Conservation (phyloP, 2,797 vertebrate species). For the Aulostomus chinensis region DNA sequence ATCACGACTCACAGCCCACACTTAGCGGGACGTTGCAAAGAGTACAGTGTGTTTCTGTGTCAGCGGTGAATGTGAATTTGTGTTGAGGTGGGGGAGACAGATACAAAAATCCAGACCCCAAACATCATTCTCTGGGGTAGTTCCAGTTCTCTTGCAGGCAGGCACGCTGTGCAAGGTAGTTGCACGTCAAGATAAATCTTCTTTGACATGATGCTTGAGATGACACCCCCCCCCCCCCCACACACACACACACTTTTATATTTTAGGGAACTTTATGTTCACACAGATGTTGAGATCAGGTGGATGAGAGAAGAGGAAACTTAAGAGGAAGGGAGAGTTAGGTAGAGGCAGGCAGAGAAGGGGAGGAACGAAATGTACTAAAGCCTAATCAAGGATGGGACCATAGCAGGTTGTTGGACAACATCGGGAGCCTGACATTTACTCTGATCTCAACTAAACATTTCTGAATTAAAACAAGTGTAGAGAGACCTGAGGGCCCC, state of each 20-base stretch:
- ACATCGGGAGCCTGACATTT: neutral
- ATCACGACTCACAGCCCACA: slow-evolving; percentile 53
- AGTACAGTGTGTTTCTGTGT: slow-evolving; percentile 27
- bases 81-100: slow-evolving; percentile 16
- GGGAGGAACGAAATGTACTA: slow-evolving; percentile 11
- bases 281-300: slow-evolving; percentile 66
- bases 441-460: neutral
- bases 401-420: neutral
- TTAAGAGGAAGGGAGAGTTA: slow-evolving; percentile 42
- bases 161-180: slow-evolving; percentile 37
- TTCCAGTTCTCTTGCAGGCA: slow-evolving; percentile 28
- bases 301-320: slow-evolving; percentile 54
- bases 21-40: slow-evolving; percentile 24
- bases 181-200: too few species aligned
- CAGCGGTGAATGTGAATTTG: slow-evolving; percentile 18
- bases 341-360: slow-evolving; percentile 29
- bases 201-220: slow-evolving; percentile 45
- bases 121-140: slow-evolving; percentile 29
- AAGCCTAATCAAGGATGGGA: too few species aligned
- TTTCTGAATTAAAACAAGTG: too few species aligned
- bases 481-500: too few species aligned
- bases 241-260: too few species aligned
- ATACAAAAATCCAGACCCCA: slow-evolving; percentile 22
- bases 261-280: slow-evolving; percentile 53
- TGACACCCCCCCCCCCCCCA: slow-evolving; percentile 42